phyloP scores from a whole-genome alignment of 2,888 invertebrate species.

The Troilus luridus region DNA sequence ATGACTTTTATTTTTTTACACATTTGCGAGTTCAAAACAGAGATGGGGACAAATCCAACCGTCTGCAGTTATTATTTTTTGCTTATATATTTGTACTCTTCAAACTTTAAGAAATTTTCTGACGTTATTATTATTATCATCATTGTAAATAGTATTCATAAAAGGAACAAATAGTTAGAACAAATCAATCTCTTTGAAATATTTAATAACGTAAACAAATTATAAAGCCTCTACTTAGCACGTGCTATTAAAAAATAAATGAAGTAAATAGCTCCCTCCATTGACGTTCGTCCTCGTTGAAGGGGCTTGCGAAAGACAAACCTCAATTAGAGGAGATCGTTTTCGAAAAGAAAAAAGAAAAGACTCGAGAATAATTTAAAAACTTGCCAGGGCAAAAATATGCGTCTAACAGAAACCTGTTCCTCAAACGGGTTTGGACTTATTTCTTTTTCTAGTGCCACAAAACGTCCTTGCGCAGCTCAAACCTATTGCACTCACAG shows the following conservation, averaged over 20 bases:
- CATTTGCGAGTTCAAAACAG: too few species aligned
- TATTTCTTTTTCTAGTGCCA: neutral
- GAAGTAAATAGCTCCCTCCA: neutral
- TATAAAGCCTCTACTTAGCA: neutral
- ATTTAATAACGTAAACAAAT: neutral
- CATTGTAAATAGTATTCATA: too few species aligned
- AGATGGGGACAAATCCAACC: too few species aligned
- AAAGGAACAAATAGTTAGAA: too few species aligned
- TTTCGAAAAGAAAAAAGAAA: neutral
- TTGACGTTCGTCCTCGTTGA: neutral
- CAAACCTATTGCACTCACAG: neutral
- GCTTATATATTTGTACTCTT: too few species aligned
- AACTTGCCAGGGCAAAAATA: conserved; percentile 22
- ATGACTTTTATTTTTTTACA: too few species aligned
- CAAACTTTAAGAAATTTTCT: too few species aligned
- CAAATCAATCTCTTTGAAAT: too few species aligned
- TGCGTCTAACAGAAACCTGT: conserved; percentile 27
- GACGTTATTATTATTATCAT: too few species aligned
- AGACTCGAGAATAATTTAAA: conserved; percentile 17
- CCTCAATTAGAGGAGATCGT: neutral
- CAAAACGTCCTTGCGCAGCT: conserved; percentile 1
- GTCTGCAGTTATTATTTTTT: too few species aligned
- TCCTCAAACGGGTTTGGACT: conserved; percentile 25
- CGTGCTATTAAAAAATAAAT: neutral
- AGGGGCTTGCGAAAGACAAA: neutral